Percentiles rank a stretch among this genome's conserved stretches.
Evolutionary conservation across 1,140 invertebrate species (phyloP).

Genomic region (Danaus plexippus): DNA sequence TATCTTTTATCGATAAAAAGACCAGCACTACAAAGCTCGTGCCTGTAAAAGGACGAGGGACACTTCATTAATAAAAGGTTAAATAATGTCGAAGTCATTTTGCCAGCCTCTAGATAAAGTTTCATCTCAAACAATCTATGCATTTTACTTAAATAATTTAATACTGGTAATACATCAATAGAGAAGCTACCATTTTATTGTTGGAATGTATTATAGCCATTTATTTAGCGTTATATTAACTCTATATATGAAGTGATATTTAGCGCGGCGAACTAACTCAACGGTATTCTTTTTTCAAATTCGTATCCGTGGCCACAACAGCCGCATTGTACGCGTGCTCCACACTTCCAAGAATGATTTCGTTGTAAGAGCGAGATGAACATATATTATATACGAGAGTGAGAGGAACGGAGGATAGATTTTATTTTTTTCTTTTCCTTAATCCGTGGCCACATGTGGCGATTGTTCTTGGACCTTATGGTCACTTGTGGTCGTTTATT

Average conservation of each 20-base stretch:
- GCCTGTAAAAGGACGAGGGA: slow-evolving; percentile 50
- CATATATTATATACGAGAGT: slow-evolving; percentile 9
- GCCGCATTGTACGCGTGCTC: slow-evolving; percentile 59
- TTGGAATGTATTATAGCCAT: too few relatives aligned
- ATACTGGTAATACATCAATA: too few relatives aligned
- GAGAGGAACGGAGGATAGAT: slow-evolving; percentile 31
- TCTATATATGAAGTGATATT: slow-evolving; percentile 34
- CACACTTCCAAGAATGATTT: slow-evolving; percentile 65
- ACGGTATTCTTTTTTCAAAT: slow-evolving; percentile 43
- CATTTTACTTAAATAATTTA: too few relatives aligned
- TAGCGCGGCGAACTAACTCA: slow-evolving; percentile 34
- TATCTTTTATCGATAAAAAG: background rate
- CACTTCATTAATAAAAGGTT: slow-evolving; percentile 60
- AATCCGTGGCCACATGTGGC: slow-evolving; percentile 68
- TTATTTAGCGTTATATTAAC: slow-evolving; percentile 1
- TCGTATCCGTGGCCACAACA: slow-evolving; percentile 54
- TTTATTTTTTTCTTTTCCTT: slow-evolving; percentile 66
- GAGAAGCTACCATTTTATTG: too few relatives aligned
- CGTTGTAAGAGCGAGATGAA: slow-evolving; percentile 35
- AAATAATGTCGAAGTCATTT: slow-evolving; percentile 51
- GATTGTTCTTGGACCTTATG: slow-evolving; percentile 66
- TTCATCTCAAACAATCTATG: slow-evolving; percentile 17
- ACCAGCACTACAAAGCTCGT: slow-evolving; percentile 34
- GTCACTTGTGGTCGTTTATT: slow-evolving; percentile 55
- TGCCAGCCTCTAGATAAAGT: slow-evolving; percentile 35